phyloP scores from a whole-genome alignment of 2,797 vertebrate species.

The Cynodonichthys magdalenae region DNA sequence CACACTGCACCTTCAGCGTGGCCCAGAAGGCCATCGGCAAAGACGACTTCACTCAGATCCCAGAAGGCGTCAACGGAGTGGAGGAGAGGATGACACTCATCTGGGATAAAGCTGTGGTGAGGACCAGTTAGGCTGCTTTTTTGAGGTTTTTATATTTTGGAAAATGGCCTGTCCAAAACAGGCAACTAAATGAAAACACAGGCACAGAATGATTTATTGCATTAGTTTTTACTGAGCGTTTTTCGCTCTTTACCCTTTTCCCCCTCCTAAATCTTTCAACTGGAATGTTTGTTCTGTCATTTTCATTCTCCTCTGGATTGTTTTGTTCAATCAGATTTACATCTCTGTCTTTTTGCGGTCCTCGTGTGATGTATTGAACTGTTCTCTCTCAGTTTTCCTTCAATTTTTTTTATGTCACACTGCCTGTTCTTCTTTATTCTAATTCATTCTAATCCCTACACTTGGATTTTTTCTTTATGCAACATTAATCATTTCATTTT shows the following conservation, averaged over 20 bases:
- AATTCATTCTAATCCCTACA: slow-evolving; percentile 16
- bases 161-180: not conserved
- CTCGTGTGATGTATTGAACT: slow-evolving; percentile 20
- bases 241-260: slow-evolving; percentile 1
- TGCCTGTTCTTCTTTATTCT: slow-evolving; percentile 10
- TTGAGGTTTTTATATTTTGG: not conserved
- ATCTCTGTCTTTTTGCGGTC: slow-evolving; percentile 2
- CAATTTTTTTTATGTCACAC: not conserved
- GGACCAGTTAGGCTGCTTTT: not conserved
- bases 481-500: slow-evolving; percentile 15
- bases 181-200: not conserved
- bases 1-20: slow-evolving; percentile 96
- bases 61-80: slow-evolving; percentile 94
- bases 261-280: not conserved
- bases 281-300: slow-evolving; percentile 1
- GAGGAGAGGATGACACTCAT: slow-evolving; percentile 96
- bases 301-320: not conserved
- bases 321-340: not conserved
- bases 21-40: slow-evolving; percentile 98
- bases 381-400: not conserved
- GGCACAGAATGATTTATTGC: not conserved
- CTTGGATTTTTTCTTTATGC: slow-evolving; percentile 24
- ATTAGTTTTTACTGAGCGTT: slow-evolving; percentile 2
- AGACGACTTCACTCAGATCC: slow-evolving; percentile 97
- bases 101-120: slow-evolving; percentile 99